phyloP scores from a whole-genome alignment of 2,888 invertebrate genomes.

The Napeogenes sylphis region DNA sequence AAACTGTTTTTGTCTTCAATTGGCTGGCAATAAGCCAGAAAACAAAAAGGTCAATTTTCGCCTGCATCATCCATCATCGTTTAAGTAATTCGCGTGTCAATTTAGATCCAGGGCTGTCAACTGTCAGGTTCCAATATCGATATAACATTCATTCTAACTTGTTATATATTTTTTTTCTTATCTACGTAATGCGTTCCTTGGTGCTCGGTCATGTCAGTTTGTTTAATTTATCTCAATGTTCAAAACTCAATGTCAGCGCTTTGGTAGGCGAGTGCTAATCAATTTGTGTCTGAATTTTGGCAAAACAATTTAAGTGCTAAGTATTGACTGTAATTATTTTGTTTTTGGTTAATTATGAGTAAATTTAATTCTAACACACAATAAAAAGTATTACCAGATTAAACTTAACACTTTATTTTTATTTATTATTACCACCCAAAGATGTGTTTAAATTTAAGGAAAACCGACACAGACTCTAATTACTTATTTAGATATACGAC shows the following conservation, averaged over 20 bases:
- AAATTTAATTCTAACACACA: no score
- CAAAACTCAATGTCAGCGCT: constrained; percentile 19
- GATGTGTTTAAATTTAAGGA: no score
- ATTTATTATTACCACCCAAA: no score
- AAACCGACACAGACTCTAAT: no score
- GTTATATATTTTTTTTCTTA: neutral
- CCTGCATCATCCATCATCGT: constrained; percentile 21
- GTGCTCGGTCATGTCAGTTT: constrained; percentile 22
- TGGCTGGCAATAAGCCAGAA: constrained; percentile 37
- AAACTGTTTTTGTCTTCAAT: constrained; percentile 33
- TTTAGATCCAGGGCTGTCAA: neutral
- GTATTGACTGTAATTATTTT: no score
- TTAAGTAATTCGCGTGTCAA: constrained; percentile 2
- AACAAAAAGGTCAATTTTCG: constrained; percentile 26
- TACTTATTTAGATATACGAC: no score
- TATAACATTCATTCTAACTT: neutral
- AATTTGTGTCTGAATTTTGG: constrained; percentile 1
- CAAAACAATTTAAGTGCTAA: neutral
- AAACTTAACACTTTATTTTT: no score
- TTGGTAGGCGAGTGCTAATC: neutral
- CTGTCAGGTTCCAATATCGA: neutral
- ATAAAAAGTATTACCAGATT: no score
- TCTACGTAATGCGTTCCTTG: neutral
- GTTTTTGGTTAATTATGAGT: no score
- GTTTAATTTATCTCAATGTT: constrained; percentile 22